phyloP scores from a whole-genome alignment of 2,888 invertebrate species.

The Amblyteles armatorius region DNA sequence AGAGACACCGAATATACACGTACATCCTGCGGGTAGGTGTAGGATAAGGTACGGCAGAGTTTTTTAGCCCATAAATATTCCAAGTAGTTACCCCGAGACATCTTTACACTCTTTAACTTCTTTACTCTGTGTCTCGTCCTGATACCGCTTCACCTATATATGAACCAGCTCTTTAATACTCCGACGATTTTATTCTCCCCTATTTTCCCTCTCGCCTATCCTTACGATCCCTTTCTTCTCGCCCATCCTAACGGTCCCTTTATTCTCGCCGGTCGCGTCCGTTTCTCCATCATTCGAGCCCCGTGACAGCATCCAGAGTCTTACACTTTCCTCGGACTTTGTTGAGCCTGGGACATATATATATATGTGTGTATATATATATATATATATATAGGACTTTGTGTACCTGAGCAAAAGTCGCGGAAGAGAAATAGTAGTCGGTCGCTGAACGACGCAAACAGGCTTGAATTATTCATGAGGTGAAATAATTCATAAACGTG shows the following conservation, averaged over 20 bases:
- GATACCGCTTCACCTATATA: conserved; percentile 14
- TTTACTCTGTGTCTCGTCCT: conserved; percentile 57
- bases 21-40: background rate
- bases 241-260: background rate
- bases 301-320: conserved; percentile 7
- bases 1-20: conserved; percentile 6
- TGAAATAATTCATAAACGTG: conserved; percentile 75
- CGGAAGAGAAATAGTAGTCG: conserved; percentile 70
- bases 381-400: background rate
- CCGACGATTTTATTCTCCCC: background rate
- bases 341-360: conserved; percentile 20
- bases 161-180: conserved; percentile 15
- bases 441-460: conserved; percentile 70
- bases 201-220: background rate
- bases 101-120: conserved; percentile 74
- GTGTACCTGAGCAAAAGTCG: conserved; percentile 65
- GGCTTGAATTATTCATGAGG: conserved; percentile 76
- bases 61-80: conserved; percentile 77
- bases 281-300: conserved; percentile 18
- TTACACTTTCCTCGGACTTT: conserved; percentile 23
- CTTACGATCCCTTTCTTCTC: background rate
- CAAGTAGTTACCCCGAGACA: conserved; percentile 68
- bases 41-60: conserved; percentile 51
- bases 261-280: conserved; percentile 23
- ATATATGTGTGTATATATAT: no score